Evolutionary conservation across 2,797 vertebrate species (phyloP).

Genomic region (Amphiprion clarkii): DNA sequence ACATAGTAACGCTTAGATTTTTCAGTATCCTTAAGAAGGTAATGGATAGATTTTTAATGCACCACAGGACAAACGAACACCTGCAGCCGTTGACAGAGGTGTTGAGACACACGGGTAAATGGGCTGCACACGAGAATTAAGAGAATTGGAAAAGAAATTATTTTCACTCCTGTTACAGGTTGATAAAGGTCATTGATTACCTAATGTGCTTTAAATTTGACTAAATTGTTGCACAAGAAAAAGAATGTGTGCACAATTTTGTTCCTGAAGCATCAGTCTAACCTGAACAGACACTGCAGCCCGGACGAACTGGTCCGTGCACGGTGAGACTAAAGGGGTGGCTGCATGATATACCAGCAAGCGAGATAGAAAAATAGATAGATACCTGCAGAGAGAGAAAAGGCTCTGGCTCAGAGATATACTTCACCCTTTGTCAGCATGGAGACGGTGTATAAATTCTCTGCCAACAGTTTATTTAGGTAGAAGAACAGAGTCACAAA

Average conservation of each 20-base stretch:
- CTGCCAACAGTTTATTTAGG: constrained; percentile 53
- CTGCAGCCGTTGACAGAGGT: too few relatives aligned
- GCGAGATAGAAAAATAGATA: constrained; percentile 17
- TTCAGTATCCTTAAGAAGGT: background rate
- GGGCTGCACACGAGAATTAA: background rate
- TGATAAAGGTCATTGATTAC: constrained; percentile 39
- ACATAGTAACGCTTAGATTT: background rate
- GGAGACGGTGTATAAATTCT: constrained; percentile 46
- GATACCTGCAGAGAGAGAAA: background rate
- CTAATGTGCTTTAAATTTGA: constrained; percentile 40
- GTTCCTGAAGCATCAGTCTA: constrained; percentile 13
- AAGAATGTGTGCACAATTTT: background rate
- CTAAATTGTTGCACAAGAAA: constrained; percentile 2
- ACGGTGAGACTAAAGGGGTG: constrained; percentile 22
- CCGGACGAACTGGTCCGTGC: constrained; percentile 14
- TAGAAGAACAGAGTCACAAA: constrained; percentile 35
- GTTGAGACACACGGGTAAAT: constrained; percentile 3
- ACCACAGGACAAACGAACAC: too few relatives aligned
- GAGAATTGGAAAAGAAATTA: background rate
- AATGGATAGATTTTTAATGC: too few relatives aligned
- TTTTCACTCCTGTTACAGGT: constrained; percentile 4
- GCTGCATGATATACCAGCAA: constrained; percentile 20
- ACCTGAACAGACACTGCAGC: constrained; percentile 24
- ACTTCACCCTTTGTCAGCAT: constrained; percentile 28
- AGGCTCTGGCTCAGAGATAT: constrained; percentile 7